Percentiles rank a stretch among this genome's conserved stretches.
Conservation (phyloP, 35 echinoderm and acorn worm species). For the Apostichopus californicus region DNA sequence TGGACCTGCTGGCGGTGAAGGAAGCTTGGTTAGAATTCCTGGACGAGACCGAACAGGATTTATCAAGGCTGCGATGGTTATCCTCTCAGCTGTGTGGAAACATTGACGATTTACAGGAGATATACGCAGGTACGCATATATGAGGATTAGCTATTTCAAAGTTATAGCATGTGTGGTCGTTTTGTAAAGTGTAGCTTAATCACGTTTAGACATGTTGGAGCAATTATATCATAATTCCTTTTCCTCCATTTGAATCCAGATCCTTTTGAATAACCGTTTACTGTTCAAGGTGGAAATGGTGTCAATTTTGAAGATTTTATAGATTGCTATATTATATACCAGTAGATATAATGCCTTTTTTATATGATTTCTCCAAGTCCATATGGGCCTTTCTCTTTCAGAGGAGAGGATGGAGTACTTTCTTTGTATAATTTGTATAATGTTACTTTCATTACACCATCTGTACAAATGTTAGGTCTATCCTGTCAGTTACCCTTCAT, state of each 20-base stretch:
- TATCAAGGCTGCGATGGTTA: constrained; percentile 7
- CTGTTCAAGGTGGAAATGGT: too few relatives aligned
- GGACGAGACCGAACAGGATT: background rate
- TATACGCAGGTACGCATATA: constrained; percentile 10
- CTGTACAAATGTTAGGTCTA: background rate
- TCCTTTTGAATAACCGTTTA: too few relatives aligned
- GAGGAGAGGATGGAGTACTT: background rate
- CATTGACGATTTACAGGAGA: constrained; percentile 43
- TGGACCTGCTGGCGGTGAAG: constrained; percentile 11
- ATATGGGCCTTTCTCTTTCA: background rate
- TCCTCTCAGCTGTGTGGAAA: constrained; percentile 12
- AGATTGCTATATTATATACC: too few relatives aligned
- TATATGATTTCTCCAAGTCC: background rate
- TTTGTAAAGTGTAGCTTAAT: too few relatives aligned
- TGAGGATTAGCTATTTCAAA: too few relatives aligned
- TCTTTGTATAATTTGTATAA: background rate
- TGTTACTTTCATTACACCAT: background rate
- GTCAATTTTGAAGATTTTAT: too few relatives aligned
- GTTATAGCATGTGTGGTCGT: too few relatives aligned
- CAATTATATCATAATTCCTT: too few relatives aligned
- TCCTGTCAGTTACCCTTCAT: background rate
- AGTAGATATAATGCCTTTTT: too few relatives aligned
- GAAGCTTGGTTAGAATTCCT: background rate
- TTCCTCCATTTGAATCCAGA: too few relatives aligned
- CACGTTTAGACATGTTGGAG: too few relatives aligned